Percentiles rank a stretch among this genome's conserved stretches.
Conservation (phyloP, 1,140 invertebrate species). For the Drosophila gunungcola region DNA sequence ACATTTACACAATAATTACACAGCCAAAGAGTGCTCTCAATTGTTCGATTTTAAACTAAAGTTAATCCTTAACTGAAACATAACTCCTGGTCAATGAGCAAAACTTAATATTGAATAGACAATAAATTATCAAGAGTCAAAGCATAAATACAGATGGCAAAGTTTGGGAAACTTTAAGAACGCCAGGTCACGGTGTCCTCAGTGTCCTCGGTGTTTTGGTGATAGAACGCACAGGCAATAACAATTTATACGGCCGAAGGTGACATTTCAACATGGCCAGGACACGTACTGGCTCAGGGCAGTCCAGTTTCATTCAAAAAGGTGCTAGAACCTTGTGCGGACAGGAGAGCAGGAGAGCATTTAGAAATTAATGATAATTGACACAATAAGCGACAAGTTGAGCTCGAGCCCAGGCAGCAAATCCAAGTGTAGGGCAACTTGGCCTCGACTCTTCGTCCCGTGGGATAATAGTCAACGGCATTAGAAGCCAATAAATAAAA, state of each 20-base stretch:
- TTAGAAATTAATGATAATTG: constrained; percentile 82
- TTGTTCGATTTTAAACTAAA: constrained; percentile 37
- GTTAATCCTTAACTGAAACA: constrained; percentile 4
- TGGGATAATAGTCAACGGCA: constrained; percentile 70
- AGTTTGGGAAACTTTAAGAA: constrained; percentile 57
- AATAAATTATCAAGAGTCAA: constrained; percentile 32
- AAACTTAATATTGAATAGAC: constrained; percentile 34
- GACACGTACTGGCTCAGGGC: constrained; percentile 23
- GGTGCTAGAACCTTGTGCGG: constrained; percentile 70
- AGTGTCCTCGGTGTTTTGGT: constrained; percentile 16
- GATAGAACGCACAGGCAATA: constrained; percentile 71
- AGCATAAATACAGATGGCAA: constrained; percentile 43
- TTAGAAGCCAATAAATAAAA: constrained; percentile 80
- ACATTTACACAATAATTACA: constrained; percentile 38
- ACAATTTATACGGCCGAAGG: constrained; percentile 69
- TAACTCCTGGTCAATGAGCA: neutral
- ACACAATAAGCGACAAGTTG: constrained; percentile 82
- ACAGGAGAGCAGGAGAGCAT: constrained; percentile 72
- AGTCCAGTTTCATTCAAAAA: constrained; percentile 48
- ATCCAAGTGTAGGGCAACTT: constrained; percentile 9
- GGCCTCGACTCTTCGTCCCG: constrained; percentile 28
- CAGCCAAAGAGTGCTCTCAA: constrained; percentile 7
- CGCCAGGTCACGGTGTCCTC: constrained; percentile 24
- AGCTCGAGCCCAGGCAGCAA: constrained; percentile 34
- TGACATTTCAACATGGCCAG: constrained; percentile 56